phyloP scores from a whole-genome alignment of 2,113 vertebrate species.

The Canis aureus region DNA sequence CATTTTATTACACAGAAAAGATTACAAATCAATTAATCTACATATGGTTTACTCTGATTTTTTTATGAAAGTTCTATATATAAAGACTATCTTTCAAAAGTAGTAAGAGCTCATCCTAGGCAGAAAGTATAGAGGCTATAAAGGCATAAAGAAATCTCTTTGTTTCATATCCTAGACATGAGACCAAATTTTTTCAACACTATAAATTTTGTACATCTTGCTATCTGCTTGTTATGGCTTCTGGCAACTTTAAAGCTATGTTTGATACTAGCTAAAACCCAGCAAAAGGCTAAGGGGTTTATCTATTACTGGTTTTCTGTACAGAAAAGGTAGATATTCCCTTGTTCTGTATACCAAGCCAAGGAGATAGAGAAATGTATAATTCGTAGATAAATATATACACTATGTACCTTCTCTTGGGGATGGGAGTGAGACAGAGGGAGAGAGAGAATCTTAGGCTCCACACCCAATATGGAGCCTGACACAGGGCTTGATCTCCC shows the following conservation, averaged over 20 bases:
- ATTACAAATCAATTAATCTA: background rate
- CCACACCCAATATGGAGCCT: background rate
- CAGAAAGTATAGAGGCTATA: background rate
- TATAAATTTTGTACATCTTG: background rate
- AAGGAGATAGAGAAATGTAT: background rate
- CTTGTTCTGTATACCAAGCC: background rate
- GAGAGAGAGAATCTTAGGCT: background rate
- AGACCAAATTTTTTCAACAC: background rate
- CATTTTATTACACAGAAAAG: background rate
- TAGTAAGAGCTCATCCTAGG: background rate
- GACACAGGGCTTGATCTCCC: background rate
- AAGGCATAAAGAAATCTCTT: background rate
- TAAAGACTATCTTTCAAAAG: background rate
- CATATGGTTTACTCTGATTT: background rate
- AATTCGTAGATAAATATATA: background rate
- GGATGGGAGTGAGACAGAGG: background rate
- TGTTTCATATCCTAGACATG: background rate
- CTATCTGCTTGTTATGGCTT: background rate
- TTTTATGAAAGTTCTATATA: background rate
- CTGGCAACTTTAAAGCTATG: background rate
- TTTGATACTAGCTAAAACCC: background rate
- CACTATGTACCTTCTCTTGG: background rate
- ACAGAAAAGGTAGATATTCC: background rate
- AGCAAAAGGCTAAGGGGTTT: background rate
- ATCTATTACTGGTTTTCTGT: background rate